phyloP scores from a whole-genome alignment of 64 coral and sea anemone species.

The Cladopsammia gracilis region DNA sequence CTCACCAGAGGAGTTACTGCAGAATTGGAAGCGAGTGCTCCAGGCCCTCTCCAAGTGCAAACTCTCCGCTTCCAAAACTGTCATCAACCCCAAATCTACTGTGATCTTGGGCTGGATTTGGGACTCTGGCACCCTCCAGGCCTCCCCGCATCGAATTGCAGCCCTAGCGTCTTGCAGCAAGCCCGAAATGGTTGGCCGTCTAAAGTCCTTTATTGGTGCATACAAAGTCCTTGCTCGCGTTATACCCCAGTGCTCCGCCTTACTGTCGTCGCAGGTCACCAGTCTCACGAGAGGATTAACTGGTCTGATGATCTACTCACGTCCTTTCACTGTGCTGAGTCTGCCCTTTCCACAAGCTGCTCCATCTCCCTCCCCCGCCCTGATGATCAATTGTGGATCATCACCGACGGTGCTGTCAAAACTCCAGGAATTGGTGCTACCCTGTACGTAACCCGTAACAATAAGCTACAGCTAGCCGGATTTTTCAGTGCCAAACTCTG shows the following conservation, averaged over 20 bases:
- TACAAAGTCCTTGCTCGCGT: not conserved
- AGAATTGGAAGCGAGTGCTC: too few relatives aligned
- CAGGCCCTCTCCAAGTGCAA: too few relatives aligned
- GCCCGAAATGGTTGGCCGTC: not conserved
- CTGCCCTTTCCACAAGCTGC: not conserved
- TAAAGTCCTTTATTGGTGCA: not conserved
- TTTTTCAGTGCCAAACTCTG: slow-evolving; percentile 46
- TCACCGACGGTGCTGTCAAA: slow-evolving; percentile 34
- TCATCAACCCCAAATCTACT: too few relatives aligned
- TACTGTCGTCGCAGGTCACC: not conserved
- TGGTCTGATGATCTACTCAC: slow-evolving; percentile 1
- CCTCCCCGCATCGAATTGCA: not conserved
- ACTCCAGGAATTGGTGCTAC: slow-evolving; percentile 44
- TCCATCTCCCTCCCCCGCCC: slow-evolving; percentile 23
- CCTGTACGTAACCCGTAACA: slow-evolving; percentile 20
- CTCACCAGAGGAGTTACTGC: too few relatives aligned
- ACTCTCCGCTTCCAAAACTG: too few relatives aligned
- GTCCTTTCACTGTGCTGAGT: not conserved
- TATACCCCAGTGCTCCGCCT: not conserved
- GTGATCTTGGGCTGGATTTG: too few relatives aligned
- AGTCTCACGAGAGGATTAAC: slow-evolving; percentile 11
- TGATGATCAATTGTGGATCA: slow-evolving; percentile 46
- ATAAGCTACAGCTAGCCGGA: slow-evolving; percentile 13
- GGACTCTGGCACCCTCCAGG: too few relatives aligned
- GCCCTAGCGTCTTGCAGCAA: not conserved